A percentile compares a stretch with the other conserved stretches of the same genome.
Conservation (phyloP, 1,140 invertebrate genomes). For the Pseudomyrmex concolor region DNA sequence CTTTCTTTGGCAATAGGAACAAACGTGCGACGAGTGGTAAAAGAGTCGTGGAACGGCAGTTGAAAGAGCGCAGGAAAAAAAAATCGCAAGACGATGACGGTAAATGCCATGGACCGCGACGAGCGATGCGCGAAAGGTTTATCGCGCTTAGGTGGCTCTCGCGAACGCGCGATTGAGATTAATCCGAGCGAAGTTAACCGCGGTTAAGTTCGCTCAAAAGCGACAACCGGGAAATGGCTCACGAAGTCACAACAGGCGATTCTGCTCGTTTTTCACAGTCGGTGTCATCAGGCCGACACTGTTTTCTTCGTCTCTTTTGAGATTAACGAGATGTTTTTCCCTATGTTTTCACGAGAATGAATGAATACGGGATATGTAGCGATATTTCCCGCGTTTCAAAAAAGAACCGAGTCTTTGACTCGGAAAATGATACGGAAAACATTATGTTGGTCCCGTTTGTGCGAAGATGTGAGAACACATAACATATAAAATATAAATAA, state of each 20-base stretch:
- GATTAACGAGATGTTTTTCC: conserved; percentile 53
- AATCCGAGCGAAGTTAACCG: conserved; percentile 76
- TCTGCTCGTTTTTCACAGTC: conserved; percentile 55
- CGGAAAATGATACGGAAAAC: conserved; percentile 8
- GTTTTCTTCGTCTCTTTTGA: neutral
- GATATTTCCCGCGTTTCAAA: conserved; percentile 43
- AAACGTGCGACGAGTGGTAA: conserved; percentile 27
- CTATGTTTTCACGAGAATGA: conserved; percentile 1
- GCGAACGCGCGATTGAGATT: conserved; percentile 72
- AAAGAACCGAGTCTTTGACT: conserved; percentile 57
- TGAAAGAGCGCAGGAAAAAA: neutral
- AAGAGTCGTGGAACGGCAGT: neutral
- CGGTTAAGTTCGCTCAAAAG: conserved; percentile 78
- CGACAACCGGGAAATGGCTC: conserved; percentile 56
- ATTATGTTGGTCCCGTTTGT: neutral
- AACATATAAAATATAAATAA: too few relatives aligned
- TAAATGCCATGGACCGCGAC: conserved; percentile 37
- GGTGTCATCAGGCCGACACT: conserved; percentile 29
- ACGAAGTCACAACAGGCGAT: conserved; percentile 68
- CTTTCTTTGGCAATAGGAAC: conserved; percentile 30
- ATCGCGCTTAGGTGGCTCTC: conserved; percentile 68
- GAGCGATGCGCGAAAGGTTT: conserved; percentile 69
- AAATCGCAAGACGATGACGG: conserved; percentile 44
- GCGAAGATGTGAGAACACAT: too few relatives aligned
- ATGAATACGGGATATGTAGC: conserved; percentile 19